Conservation (phyloP, 2,113 vertebrate genomes). For the Lanius ludovicianus region DNA sequence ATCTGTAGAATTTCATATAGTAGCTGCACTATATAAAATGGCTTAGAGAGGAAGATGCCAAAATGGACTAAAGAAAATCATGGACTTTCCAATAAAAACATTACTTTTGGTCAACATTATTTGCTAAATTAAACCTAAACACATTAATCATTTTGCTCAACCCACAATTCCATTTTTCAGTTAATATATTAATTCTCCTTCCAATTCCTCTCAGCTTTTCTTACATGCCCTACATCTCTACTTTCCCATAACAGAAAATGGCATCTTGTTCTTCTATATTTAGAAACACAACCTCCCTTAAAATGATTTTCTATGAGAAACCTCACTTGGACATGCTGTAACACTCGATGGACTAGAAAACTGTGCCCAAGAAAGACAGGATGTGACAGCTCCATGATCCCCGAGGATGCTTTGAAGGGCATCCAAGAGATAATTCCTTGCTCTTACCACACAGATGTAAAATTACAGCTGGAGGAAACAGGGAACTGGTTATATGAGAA, state of each 20-base stretch:
- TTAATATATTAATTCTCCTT: neutral
- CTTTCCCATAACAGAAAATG: neutral
- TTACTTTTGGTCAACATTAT: constrained; percentile 1
- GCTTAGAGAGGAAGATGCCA: neutral
- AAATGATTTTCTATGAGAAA: neutral
- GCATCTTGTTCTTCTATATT: neutral
- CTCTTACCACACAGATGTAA: neutral
- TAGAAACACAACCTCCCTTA: neutral
- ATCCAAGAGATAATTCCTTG: neutral
- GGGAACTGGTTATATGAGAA: neutral
- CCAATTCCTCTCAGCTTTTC: neutral
- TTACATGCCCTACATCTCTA: neutral
- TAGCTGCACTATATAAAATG: neutral
- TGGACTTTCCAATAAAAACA: neutral
- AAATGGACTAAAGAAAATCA: neutral
- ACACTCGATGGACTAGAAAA: neutral
- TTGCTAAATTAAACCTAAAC: neutral
- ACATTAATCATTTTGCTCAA: neutral
- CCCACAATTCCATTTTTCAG: neutral
- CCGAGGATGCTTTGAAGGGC: neutral
- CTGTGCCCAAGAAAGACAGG: neutral
- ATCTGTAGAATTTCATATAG: neutral
- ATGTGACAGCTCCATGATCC: neutral
- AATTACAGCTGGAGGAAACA: neutral
- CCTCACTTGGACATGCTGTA: neutral